Conservation (phyloP, 2,888 invertebrate genomes). For the Eupsilia transversa region DNA sequence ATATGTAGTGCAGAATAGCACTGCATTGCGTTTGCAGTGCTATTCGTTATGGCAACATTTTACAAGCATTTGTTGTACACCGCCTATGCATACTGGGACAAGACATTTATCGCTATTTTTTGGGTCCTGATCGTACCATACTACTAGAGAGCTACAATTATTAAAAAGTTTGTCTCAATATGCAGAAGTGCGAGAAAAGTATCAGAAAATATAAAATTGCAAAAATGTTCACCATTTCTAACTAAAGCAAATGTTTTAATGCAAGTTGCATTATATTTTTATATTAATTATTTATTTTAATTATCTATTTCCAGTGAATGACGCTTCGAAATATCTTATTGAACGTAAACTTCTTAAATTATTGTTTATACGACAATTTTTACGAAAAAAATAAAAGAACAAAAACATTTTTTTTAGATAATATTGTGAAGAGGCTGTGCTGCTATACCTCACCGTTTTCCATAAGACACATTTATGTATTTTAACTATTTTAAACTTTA, state of each 20-base stretch:
- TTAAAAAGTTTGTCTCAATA: not conserved
- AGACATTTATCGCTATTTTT: not conserved
- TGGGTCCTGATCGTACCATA: not conserved
- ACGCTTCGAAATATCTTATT: not conserved
- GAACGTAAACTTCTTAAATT: constrained; percentile 9
- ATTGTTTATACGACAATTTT: constrained; percentile 31
- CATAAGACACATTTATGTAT: constrained; percentile 9
- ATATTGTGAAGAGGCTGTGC: constrained; percentile 24
- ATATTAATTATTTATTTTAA: constrained; percentile 11
- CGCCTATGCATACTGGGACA: not conserved
- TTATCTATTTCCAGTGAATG: constrained; percentile 16
- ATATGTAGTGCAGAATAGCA: constrained; percentile 50
- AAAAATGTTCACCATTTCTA: not conserved
- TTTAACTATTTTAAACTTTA: constrained; percentile 15
- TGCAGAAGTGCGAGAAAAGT: not conserved
- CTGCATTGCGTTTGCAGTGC: constrained; percentile 21
- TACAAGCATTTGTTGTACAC: constrained; percentile 3
- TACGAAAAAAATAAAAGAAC: not conserved
- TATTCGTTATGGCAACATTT: constrained; percentile 14
- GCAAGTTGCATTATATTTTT: constrained; percentile 13
- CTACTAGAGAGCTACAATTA: not conserved
- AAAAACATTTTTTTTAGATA: not conserved
- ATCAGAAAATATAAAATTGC: not conserved
- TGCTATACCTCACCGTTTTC: constrained; percentile 10
- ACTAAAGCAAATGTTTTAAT: not conserved